These are phyloP conservation scores for Cheirogaleus medius DNA, from an alignment of 2,113 vertebrate genomes.

Conservation along the genomic window DNA sequence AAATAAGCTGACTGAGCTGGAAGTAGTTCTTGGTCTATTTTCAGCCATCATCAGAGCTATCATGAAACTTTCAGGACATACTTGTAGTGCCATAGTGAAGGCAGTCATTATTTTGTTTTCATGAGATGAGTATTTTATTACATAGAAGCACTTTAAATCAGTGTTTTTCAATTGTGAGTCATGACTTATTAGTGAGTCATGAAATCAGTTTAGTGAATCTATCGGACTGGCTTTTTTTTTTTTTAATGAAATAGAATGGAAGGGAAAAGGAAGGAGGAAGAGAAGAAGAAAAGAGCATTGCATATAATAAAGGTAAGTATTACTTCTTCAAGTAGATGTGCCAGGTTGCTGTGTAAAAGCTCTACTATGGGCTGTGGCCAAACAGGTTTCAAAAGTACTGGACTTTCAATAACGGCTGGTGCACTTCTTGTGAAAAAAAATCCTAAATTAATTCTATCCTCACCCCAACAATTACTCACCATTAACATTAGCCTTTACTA, in stretches of 20 bases:
- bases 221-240: neutral
- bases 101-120: neutral
- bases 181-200: neutral
- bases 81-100: neutral
- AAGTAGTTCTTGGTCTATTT: neutral
- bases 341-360: neutral
- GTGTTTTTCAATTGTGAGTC: constrained; percentile 8
- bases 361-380: neutral
- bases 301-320: neutral
- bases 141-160: constrained; percentile 4
- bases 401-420: neutral
- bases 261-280: neutral
- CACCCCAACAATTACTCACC: neutral
- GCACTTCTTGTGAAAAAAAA: neutral
- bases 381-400: neutral
- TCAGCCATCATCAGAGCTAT: neutral
- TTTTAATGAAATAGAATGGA: neutral
- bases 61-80: neutral
- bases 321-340: neutral
- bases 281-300: neutral
- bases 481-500: neutral
- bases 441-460: neutral
- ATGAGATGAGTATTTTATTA: neutral
- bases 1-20: neutral
- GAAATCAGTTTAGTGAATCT: constrained; percentile 10